Percentiles rank a stretch among this genome's conserved stretches.
Evolutionary conservation across 2,113 vertebrate genomes (phyloP).

Genomic region (Octodon degus): DNA sequence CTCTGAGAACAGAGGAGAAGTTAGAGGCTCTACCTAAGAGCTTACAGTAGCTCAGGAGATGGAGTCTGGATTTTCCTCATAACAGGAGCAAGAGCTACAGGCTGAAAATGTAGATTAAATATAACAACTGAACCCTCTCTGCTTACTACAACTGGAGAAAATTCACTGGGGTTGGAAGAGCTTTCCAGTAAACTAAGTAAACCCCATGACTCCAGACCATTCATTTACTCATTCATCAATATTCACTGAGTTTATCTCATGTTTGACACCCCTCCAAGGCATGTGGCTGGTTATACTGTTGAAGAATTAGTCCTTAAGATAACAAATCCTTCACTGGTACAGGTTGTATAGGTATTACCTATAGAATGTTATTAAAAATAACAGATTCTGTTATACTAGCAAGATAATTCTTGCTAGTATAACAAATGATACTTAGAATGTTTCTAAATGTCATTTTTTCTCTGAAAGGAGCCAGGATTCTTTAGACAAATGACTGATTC

Average conservation of each 20-base stretch:
- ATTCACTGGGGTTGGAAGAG: conserved; percentile 10
- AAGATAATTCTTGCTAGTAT: not conserved
- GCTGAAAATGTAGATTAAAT: conserved; percentile 46
- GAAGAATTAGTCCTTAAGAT: conserved; percentile 55
- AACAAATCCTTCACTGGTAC: conserved; percentile 22
- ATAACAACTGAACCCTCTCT: not conserved
- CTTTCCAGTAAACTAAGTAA: not conserved
- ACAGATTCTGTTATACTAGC: not conserved
- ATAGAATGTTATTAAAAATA: conserved; percentile 42
- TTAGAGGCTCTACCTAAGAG: not conserved
- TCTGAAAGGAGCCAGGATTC: not conserved
- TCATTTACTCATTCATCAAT: conserved; percentile 13
- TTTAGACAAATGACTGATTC: conserved; percentile 17
- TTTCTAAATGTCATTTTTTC: conserved; percentile 26
- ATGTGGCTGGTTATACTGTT: conserved; percentile 37
- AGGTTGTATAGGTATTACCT: not conserved
- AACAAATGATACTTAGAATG: not conserved
- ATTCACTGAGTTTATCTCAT: conserved; percentile 45
- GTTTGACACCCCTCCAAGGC: not conserved
- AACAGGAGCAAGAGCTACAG: not conserved
- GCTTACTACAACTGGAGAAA: not conserved
- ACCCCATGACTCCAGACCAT: not conserved
- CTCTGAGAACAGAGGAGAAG: conserved; percentile 29
- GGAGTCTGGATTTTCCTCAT: conserved; percentile 25
- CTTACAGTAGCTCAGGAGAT: not conserved